These are phyloP conservation scores for Podarcis cretensis DNA, from an alignment of 2,113 vertebrate genomes.

Conservation along the genomic window DNA sequence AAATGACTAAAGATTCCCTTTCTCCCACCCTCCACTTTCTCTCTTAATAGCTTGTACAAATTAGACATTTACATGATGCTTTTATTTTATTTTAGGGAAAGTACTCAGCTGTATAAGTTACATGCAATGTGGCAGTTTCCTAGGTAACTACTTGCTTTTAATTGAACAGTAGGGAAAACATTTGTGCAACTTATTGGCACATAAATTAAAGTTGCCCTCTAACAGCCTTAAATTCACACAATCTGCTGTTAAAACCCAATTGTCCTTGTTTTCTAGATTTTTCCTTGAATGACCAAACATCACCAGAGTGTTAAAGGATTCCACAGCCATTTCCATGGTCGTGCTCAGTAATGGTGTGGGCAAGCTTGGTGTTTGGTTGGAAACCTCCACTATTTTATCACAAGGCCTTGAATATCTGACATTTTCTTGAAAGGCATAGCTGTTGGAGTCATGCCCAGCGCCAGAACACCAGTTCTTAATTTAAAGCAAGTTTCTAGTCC, in stretches of 20 bases:
- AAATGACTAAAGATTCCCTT: conserved; percentile 62
- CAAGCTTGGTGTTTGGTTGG: neutral
- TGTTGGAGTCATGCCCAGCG: neutral
- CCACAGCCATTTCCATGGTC: conserved; percentile 1
- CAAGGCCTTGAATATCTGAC: neutral
- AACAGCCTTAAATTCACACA: conserved; percentile 67
- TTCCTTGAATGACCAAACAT: conserved; percentile 61
- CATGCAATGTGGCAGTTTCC: conserved; percentile 65
- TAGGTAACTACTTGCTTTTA: conserved; percentile 74
- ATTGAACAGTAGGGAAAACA: conserved; percentile 76
- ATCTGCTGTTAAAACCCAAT: conserved; percentile 67
- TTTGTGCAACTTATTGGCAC: conserved; percentile 77
- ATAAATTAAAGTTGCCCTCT: conserved; percentile 74
- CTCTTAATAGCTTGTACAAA: conserved; percentile 67
- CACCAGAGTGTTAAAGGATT: conserved; percentile 16
- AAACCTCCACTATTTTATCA: neutral
- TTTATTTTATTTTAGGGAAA: conserved; percentile 63
- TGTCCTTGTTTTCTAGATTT: conserved; percentile 73
- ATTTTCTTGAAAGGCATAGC: neutral
- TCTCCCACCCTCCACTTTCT: conserved; percentile 26
- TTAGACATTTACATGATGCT: conserved; percentile 71
- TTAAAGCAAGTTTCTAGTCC: neutral
- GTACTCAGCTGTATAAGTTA: conserved; percentile 61
- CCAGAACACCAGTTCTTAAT: neutral
- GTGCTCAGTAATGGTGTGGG: neutral